These are phyloP conservation scores for Copidosoma floridanum DNA, from an alignment of 1,140 invertebrate genomes.

Conservation along the genomic window DNA sequence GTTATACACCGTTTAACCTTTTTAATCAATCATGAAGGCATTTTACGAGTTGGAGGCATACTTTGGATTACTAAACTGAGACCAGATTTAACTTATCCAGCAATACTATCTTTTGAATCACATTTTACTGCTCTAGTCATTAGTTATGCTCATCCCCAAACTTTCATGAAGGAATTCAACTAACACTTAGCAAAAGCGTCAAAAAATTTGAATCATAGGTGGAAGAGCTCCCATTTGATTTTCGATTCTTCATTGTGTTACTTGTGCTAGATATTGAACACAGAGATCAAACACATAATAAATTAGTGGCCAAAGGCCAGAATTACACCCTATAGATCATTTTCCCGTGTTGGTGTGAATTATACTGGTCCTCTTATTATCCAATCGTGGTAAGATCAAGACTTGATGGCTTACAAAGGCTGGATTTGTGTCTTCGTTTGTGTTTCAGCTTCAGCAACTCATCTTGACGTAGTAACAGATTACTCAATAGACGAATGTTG, in stretches of 20 bases:
- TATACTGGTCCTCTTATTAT: constrained; percentile 43
- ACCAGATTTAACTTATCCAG: neutral
- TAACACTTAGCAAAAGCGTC: no score
- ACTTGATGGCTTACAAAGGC: constrained; percentile 19
- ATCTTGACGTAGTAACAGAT: no score
- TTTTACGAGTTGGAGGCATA: constrained; percentile 17
- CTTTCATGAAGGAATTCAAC: constrained; percentile 36
- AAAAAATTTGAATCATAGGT: no score
- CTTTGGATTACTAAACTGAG: no score
- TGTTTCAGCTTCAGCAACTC: constrained; percentile 36
- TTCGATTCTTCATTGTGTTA: neutral
- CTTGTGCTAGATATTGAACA: no score
- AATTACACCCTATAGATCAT: constrained; percentile 23
- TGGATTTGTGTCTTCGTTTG: constrained; percentile 38
- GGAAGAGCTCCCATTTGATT: constrained; percentile 12
- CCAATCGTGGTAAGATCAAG: constrained; percentile 29
- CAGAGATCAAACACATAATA: no score
- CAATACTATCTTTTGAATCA: neutral
- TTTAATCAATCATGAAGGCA: neutral
- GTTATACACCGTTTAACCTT: neutral
- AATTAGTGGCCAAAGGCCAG: no score
- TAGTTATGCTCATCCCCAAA: constrained; percentile 30
- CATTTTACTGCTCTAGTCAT: constrained; percentile 27
- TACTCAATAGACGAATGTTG: constrained; percentile 42
- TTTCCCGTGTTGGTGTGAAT: constrained; percentile 38